Evolutionary conservation across 2,888 invertebrate genomes (phyloP), one percentile per base, ranked within the genome.

Genomic region (Troglohyphantes excavatus): DNA sequence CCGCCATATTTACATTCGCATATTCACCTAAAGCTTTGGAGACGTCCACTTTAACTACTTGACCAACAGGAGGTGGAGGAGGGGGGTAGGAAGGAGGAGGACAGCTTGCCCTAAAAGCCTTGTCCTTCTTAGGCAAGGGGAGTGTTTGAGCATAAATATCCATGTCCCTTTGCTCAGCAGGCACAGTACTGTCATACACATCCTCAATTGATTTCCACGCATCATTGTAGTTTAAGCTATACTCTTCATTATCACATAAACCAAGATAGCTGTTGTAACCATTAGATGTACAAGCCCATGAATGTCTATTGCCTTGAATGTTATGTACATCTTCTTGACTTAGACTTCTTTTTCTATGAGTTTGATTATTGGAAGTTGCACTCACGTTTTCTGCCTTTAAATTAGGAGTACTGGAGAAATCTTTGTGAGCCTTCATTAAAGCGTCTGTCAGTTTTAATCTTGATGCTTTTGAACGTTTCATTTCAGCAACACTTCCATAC

Each of bases 351-450:
- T 84, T 90, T 19, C 79, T 73, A 53, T 33, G 2, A 5, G 19
- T n/a, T 19, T 81, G 61, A 26, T 61, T 68, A 65, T 19, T 68
- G n/a, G 76, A 53, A 61, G 59, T 67, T 43, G 83, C 73, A 43
- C 59, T 83, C 13, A 75, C 33, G 63, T 83, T 79, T 13, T 27
- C 46, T 19, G 91, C 92, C 94, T 98, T 97, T 0, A 98, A 97
- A 94, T 98, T 98, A 0, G 98, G 98, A n/a, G 98, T 98, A 90
- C 97, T 97, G 93, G 96, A 96, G 94, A 97, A 98, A 92, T 96
- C 96, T 88, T 97, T 95, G 91, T 97, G 96, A 68, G 97, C 83
- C 76, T 90, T 87, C 27, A 75, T 73, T 29, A 72, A 27, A 27
- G 68, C 39, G 17, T 90, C 91, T 46, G 79, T 43, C 29, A 88